These are phyloP conservation scores for Euproctis similis DNA, from an alignment of 2,888 invertebrate genomes.

Conservation along the genomic window DNA sequence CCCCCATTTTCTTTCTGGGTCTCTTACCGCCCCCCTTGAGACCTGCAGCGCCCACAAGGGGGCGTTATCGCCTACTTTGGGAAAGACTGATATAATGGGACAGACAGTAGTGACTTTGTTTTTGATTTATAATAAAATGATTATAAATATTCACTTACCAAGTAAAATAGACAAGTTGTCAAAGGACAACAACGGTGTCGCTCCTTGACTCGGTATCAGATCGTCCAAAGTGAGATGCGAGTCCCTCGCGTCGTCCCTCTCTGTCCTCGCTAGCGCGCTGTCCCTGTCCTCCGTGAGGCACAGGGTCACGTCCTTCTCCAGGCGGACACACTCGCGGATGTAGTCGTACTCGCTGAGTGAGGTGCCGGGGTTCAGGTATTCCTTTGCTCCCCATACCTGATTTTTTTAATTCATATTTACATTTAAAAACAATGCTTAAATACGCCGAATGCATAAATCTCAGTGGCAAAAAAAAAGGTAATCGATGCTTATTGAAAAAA, in stretches of 20 bases:
- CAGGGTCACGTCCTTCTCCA: conserved; percentile 90
- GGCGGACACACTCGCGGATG: conserved; percentile 93
- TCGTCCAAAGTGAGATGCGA: conserved; percentile 85
- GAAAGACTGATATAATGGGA: no score
- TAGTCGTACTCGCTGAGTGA: conserved; percentile 93
- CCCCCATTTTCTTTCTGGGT: no score
- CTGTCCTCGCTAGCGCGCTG: conserved; percentile 84
- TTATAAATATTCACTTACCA: conserved; percentile 78
- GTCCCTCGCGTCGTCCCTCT: conserved; percentile 87
- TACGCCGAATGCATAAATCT: no score
- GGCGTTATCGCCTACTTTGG: no score
- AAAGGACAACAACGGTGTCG: conserved; percentile 83
- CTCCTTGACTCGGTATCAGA: conserved; percentile 83
- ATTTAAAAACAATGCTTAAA: no score
- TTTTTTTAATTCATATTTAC: not conserved
- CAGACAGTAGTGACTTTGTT: no score
- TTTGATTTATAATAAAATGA: no score
- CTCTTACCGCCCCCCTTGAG: no score
- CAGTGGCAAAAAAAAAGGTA: no score
- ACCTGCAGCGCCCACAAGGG: no score
- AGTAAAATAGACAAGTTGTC: conserved; percentile 90
- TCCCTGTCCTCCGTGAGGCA: conserved; percentile 80
- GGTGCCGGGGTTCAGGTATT: conserved; percentile 90
- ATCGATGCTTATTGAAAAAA: no score
- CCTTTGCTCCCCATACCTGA: conserved; percentile 89